Percentiles rank a stretch among this genome's conserved stretches.
Evolutionary conservation across 2,797 vertebrate species (phyloP).

Genomic region (Anguilla anguilla): DNA sequence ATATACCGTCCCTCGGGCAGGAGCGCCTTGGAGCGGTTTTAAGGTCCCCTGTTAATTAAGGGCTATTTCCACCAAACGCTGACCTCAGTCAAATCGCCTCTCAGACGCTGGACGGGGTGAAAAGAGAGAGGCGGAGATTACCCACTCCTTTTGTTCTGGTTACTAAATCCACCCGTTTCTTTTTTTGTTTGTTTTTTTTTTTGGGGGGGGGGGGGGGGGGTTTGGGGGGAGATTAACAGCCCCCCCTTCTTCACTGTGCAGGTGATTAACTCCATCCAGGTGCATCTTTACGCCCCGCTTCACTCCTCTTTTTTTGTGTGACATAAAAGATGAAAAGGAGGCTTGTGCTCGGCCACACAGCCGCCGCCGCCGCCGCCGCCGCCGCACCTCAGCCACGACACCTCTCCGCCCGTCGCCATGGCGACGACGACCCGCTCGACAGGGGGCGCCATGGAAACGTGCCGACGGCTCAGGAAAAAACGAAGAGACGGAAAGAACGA

Average conservation of each 20-base stretch:
- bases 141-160: conserved; percentile 41
- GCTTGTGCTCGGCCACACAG: too few relatives aligned
- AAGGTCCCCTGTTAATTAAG: conserved; percentile 66
- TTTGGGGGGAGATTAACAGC: not conserved
- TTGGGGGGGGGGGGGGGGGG: too few relatives aligned
- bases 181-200: not conserved
- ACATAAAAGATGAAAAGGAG: too few relatives aligned
- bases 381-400: not conserved
- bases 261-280: not conserved
- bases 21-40: conserved; percentile 48
- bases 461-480: not conserved
- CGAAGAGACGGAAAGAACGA: not conserved
- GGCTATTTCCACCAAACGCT: conserved; percentile 59
- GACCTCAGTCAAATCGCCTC: conserved; percentile 24
- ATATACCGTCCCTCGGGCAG: conserved; percentile 59
- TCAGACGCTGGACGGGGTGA: conserved; percentile 4
- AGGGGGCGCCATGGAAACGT: not conserved
- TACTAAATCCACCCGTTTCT: conserved; percentile 17
- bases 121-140: not conserved
- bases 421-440: not conserved
- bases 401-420: not conserved
- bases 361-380: too few relatives aligned
- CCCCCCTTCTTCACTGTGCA: not conserved
- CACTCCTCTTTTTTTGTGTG: too few relatives aligned
- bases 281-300: not conserved